Percentiles rank a stretch among this genome's conserved stretches.
phyloP scores from a whole-genome alignment of 2,888 invertebrate genomes.

The Melieria omissa region DNA sequence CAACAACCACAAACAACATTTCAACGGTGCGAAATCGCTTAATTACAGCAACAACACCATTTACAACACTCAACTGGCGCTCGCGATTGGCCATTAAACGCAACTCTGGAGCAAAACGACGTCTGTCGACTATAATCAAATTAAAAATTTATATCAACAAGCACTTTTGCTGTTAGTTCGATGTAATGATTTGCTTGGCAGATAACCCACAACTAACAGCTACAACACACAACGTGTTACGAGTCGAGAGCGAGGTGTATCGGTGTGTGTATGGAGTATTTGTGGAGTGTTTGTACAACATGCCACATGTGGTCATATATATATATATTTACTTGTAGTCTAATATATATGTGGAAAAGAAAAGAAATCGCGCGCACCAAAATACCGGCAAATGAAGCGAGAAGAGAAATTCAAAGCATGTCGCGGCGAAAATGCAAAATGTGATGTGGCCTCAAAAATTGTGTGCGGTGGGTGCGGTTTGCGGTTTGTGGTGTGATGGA shows the following conservation, averaged over 20 bases:
- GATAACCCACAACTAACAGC: constrained; percentile 20
- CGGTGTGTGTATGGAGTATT: background rate
- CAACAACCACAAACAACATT: no score
- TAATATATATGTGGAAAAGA: no score
- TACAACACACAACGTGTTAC: background rate
- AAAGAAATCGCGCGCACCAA: background rate
- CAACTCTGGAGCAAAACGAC: no score
- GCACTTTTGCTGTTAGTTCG: no score
- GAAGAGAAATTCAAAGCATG: background rate
- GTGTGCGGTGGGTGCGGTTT: background rate
- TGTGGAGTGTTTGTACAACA: constrained; percentile 23
- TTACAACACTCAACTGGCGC: no score
- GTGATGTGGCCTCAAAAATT: no score
- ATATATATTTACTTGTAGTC: background rate
- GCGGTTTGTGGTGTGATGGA: background rate
- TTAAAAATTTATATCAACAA: no score
- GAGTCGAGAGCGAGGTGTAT: background rate
- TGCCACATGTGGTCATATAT: constrained; percentile 34
- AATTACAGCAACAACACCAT: no score
- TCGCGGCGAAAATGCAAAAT: no score
- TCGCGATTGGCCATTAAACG: no score
- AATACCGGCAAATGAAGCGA: background rate
- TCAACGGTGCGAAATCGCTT: no score
- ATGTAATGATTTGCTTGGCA: constrained; percentile 25
- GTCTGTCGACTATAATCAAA: no score